Evolutionary conservation across 2,888 invertebrate species (phyloP), one percentile per base, ranked within the genome.

Genomic region (Cetonia aurata): DNA sequence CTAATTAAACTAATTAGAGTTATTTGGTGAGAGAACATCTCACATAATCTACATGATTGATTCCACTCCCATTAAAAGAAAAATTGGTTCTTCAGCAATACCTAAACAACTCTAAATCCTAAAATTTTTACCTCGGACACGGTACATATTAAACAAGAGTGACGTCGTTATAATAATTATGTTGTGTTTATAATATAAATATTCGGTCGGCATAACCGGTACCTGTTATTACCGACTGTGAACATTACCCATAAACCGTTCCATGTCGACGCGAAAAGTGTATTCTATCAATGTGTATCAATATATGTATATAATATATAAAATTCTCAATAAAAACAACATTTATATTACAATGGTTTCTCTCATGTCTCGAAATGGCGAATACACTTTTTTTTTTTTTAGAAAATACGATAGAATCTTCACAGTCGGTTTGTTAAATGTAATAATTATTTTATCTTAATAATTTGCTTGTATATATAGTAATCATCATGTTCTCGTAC

Each of bases 71-170:
- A n/a, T n/a, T n/a, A n/a, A 1, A 25, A 25, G 4, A 25, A 25
- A 25, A 4, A 25, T 25, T 25, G n/a, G n/a, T 4, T 25, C 4
- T 25, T 25, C 25, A 25, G 25, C 25, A 25, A 25, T 25, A 25
- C 4, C 25, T 25, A 25, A 25, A 25, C 25, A 25, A 4, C 25
- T 25, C 4, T 25, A 25, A 25, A 25, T 25, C 25, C 25, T 25
- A 25, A 1, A 25, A 25, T 25, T 25, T n/a, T 25, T 4, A 25
- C 13, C 19, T 50, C 19, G 50, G 6, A 10, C 0, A 19, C 19
- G 50, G 13, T 55, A 31, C 13, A 79, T 79, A 80, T 76, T 70
- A 77, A 79, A 80, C 78, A 79, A 76, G 78, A 79, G 74, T 76
- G 73, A 77, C 74, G 77, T 74, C 70, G 67, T 48, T 74, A 60